Base-by-base conservation (phyloP, 1,140 invertebrate genomes). In the Holotrichia oblita region DNA sequence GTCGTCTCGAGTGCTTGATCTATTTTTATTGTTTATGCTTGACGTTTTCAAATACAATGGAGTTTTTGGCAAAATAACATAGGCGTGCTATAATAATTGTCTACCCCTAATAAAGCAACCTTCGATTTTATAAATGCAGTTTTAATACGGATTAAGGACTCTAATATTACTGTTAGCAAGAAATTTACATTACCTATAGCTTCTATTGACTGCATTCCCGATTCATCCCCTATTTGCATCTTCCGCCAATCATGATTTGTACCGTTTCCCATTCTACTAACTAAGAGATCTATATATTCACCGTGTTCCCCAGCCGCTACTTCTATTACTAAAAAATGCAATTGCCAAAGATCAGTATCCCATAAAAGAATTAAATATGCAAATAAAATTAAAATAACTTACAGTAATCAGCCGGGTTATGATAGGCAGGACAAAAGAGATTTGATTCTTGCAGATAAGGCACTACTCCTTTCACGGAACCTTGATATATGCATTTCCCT, bases 361-460 rank as follows among this genome's bases (percentile, higher is more conserved):
- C 4, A 0, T 12, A 12, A 8, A 12, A 48, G 3, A 6, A 3
- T 10, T 12, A 9, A 9, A 48, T 12, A 0, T 8, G 0, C 3
- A 14, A 12, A 12, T 12, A 48, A 14, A 14, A 14, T 48, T n/a
- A 14, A 42, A 9, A 42, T 10, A 75, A 82, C 92, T 92, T 88
- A 97, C 95, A 89, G 88, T 93, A 98, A 89, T 98, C 96, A 34
- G 95, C 93, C 59, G 96, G 95, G 88, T 97, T 98, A 84, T 98
- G 95, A 85, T 95, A 96, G 10, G 92, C 90, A 0, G 96, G 96
- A 88, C 96, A 98, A 2, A 90, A 87, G 2, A 97, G 88, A 61
- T 92, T 90, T 59, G 93, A 88, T 73, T 91, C 89, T 40, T 90
- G 87, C 74, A 98, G 88, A 87, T 94, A 98, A 0, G 95, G 93